phyloP scores from a whole-genome alignment of 2,113 vertebrate genomes.

The Ctenomys sociabilis region DNA sequence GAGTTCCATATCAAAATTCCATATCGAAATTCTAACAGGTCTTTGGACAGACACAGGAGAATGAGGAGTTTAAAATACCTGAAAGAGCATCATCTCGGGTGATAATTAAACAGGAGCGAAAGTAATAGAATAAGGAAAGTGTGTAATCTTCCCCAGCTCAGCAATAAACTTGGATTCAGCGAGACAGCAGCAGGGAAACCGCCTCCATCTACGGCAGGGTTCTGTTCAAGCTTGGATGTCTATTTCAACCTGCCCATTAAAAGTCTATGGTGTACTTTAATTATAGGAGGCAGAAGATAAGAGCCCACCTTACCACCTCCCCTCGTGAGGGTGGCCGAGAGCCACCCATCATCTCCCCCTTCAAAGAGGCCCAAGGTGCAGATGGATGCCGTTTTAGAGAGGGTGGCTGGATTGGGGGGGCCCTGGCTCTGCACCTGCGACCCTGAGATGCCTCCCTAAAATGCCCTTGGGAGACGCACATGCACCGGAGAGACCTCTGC shows the following conservation, averaged over 20 bases:
- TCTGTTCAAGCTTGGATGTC: constrained; percentile 73
- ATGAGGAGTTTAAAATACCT: constrained; percentile 49
- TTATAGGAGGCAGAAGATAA: constrained; percentile 77
- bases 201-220: constrained; percentile 58
- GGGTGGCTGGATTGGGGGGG: constrained; percentile 34
- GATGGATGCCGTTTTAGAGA: constrained; percentile 67
- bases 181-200: constrained; percentile 3
- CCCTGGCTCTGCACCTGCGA: constrained; percentile 2
- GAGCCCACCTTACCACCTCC: constrained; percentile 71
- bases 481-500: constrained; percentile 70
- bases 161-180: constrained; percentile 68
- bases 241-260: constrained; percentile 73
- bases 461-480: constrained; percentile 74
- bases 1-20: neutral
- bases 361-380: constrained; percentile 69
- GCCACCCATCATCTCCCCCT: constrained; percentile 70
- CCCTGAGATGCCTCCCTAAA: constrained; percentile 80
- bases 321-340: constrained; percentile 71
- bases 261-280: constrained; percentile 76
- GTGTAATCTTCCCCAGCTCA: constrained; percentile 63
- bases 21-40: constrained; percentile 47
- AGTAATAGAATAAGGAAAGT: constrained; percentile 16
- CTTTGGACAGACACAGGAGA: constrained; percentile 60
- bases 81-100: constrained; percentile 70
- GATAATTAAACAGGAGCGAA: constrained; percentile 70